Percentiles rank a stretch among this genome's conserved stretches.
Conservation (phyloP, 1,140 invertebrate genomes). For the Drosophila subpulchrella region DNA sequence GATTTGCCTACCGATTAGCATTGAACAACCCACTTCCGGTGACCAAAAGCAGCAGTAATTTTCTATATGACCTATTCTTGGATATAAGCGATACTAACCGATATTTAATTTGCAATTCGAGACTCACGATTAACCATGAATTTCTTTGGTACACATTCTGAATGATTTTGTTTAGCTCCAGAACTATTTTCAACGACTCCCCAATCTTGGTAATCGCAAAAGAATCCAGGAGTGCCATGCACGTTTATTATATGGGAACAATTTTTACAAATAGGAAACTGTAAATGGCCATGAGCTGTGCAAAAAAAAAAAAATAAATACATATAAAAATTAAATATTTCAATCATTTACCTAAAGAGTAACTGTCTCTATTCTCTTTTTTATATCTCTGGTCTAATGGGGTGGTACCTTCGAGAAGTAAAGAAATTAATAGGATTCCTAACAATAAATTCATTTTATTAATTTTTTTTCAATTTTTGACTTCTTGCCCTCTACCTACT, state of each 20-base stretch:
- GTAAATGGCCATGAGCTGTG: background rate
- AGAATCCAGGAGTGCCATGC: background rate
- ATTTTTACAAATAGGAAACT: background rate
- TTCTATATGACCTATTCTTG: background rate
- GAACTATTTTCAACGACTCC: background rate
- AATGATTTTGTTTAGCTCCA: background rate
- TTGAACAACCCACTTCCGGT: background rate
- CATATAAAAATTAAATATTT: background rate
- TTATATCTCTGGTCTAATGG: background rate
- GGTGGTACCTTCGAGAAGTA: background rate
- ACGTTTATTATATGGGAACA: background rate
- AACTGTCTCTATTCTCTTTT: background rate
- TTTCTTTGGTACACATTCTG: background rate
- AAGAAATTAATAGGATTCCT: background rate
- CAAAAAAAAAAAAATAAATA: background rate
- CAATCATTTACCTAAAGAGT: background rate
- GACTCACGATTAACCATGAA: background rate
- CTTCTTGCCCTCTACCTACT: background rate
- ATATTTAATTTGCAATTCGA: background rate
- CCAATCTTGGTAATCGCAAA: background rate
- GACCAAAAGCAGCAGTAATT: slow-evolving; percentile 28
- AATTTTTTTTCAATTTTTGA: background rate
- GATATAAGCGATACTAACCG: background rate
- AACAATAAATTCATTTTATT: background rate
- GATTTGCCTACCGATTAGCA: background rate